These are phyloP conservation scores for Lordiphosa stackelbergi DNA, from an alignment of 1,140 invertebrate species.

Conservation along the genomic window DNA sequence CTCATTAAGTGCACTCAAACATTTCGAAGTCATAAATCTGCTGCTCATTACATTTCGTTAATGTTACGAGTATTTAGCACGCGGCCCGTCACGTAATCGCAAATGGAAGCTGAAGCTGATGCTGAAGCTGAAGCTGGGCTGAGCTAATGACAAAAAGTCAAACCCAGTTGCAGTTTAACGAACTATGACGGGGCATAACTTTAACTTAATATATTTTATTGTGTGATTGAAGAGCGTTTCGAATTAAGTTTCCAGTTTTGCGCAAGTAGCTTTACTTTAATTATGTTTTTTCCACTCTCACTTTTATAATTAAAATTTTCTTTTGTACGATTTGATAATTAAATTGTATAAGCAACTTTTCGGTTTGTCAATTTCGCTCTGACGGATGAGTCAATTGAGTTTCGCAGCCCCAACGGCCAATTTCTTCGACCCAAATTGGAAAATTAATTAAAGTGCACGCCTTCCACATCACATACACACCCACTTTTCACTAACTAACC, in stretches of 20 bases:
- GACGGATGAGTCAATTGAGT: slow-evolving; percentile 35
- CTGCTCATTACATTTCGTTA: slow-evolving; percentile 53
- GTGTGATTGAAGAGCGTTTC: slow-evolving; percentile 48
- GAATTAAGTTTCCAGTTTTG: slow-evolving; percentile 41
- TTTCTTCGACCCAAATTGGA: slow-evolving; percentile 62
- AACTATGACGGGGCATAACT: slow-evolving; percentile 41
- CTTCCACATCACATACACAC: slow-evolving; percentile 43
- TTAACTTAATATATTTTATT: slow-evolving; percentile 46
- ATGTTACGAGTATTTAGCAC: slow-evolving; percentile 46
- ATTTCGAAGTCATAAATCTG: slow-evolving; percentile 56
- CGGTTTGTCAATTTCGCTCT: neutral
- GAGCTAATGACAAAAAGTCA: slow-evolving; percentile 2
- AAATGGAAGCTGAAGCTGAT: slow-evolving; percentile 38
- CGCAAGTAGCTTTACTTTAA: slow-evolving; percentile 32
- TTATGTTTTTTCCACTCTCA: slow-evolving; percentile 56
- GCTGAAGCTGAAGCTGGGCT: slow-evolving; percentile 17
- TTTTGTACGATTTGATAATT: slow-evolving; percentile 41
- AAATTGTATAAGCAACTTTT: slow-evolving; percentile 50
- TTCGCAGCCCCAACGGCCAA: neutral
- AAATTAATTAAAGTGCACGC: slow-evolving; percentile 74
- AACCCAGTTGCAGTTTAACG: slow-evolving; percentile 42
- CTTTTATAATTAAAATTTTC: slow-evolving; percentile 35
- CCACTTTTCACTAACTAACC: slow-evolving; percentile 70
- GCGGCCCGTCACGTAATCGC: slow-evolving; percentile 56
- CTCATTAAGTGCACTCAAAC: slow-evolving; percentile 42